Evolutionary conservation across 2,113 vertebrate species (phyloP).

Genomic region (Pimephales promelas): DNA sequence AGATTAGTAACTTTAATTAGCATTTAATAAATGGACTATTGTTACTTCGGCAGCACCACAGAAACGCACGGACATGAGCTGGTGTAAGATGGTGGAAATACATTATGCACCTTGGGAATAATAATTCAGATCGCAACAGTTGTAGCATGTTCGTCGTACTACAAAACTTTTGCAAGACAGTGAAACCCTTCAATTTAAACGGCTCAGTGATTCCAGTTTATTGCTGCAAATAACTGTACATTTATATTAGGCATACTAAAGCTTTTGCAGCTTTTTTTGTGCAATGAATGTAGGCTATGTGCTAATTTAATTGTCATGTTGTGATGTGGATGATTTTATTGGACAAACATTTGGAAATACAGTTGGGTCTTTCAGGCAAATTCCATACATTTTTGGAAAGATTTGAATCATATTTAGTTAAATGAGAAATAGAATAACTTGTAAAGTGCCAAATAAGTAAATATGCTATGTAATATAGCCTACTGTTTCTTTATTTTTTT

Average conservation of each 20-base stretch:
- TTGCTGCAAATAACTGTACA: neutral
- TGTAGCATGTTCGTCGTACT: neutral
- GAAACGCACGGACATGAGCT: neutral
- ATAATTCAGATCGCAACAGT: neutral
- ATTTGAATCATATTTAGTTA: neutral
- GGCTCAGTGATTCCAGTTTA: neutral
- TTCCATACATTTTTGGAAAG: neutral
- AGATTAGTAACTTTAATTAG: conserved; percentile 45
- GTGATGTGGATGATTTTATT: neutral
- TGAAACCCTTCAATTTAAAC: neutral
- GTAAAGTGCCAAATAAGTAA: too few species aligned
- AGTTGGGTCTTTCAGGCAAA: neutral
- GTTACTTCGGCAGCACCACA: conserved; percentile 19
- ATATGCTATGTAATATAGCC: too few species aligned
- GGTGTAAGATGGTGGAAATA: conserved; percentile 19
- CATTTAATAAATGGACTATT: conserved; percentile 43
- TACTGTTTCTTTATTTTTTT: too few species aligned
- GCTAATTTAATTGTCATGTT: neutral
- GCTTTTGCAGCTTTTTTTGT: neutral
- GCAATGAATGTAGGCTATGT: neutral
- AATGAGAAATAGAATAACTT: neutral
- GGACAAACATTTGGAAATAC: neutral
- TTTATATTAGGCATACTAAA: neutral
- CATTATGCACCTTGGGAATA: neutral
- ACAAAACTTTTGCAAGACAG: neutral